phyloP scores from a whole-genome alignment of 2,113 vertebrate genomes.

The Tychaedon coryphoeus region DNA sequence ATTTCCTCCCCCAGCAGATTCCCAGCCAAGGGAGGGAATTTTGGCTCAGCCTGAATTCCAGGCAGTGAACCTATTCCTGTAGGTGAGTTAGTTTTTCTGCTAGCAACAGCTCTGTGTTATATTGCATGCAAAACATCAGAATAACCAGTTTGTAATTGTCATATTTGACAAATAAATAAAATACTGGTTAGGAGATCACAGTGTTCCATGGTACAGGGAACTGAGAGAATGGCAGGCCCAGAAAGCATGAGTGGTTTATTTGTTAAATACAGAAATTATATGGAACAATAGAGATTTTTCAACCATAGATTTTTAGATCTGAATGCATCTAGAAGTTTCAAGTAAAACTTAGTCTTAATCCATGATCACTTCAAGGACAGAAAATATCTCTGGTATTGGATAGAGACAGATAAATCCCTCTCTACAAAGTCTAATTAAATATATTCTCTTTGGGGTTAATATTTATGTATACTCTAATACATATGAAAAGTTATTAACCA shows the following conservation, averaged over 20 bases:
- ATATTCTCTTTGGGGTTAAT: background rate
- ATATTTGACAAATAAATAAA: background rate
- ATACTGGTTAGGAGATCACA: background rate
- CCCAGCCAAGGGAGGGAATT: background rate
- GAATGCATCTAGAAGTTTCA: background rate
- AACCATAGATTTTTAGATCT: background rate
- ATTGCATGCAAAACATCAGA: background rate
- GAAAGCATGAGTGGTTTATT: background rate
- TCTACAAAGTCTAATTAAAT: background rate
- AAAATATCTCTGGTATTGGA: background rate
- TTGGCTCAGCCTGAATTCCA: accelerated
- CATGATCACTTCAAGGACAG: background rate
- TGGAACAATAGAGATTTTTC: background rate
- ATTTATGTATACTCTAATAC: background rate
- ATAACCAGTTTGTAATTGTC: background rate
- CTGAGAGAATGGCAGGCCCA: background rate
- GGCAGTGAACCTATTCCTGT: background rate
- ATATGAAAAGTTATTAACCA: background rate
- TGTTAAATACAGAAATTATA: background rate
- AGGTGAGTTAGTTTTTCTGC: background rate
- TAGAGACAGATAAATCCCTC: background rate
- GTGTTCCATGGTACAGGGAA: background rate
- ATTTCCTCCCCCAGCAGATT: background rate
- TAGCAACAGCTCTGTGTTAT: background rate
- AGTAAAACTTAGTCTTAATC: background rate